Evolutionary conservation across 2,888 invertebrate genomes (phyloP), one percentile per base, ranked within the genome.

Genomic region (Luffia ferchaultella): DNA sequence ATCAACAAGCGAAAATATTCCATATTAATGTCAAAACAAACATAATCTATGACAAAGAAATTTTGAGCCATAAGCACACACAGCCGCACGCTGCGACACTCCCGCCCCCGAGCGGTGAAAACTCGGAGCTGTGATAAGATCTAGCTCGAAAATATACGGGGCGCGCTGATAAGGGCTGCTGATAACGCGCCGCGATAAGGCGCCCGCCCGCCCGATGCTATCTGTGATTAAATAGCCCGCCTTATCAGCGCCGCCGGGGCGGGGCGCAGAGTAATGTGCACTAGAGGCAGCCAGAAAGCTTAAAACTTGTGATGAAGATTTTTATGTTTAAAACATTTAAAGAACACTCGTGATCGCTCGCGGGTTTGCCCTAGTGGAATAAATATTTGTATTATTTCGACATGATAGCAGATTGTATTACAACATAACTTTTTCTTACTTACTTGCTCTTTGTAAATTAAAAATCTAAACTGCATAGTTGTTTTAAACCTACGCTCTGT

Each of bases 181-280:
- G 75, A 73, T 75, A 72, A 64, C 5, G n/a, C 64, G 58, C 65
- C 47, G 30, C 30, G 30, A 30, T 30, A 30, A 30, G 59, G 66
- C 72, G 67, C 71, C 74, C 72, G 73, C 73, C 72, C 75, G 60
- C 51, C 62, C 62, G 50, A 76, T 77, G 65, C 60, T 73, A 75
- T 76, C 76, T 73, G 67, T 75, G 78, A 78, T 78, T 76, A 78
- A 77, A 76, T 74, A 76, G 75, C 76, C 60, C 59, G 65, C 63
- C 62, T 68, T 78, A 78, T 77, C 78, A 67, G 64, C 55, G 60
- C 64, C 60, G 59, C 65, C 61, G 60, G 62, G 60, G 63, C 63
- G 66, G 64, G 54, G 57, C 48, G 50, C 52, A 76, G 74, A 65
- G 63, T 64, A 68, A 54, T 58, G 41, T n/a, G n/a, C n/a, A 19